Evolutionary conservation across 2,797 vertebrate genomes (phyloP).

Genomic region (Coendou prehensilis): DNA sequence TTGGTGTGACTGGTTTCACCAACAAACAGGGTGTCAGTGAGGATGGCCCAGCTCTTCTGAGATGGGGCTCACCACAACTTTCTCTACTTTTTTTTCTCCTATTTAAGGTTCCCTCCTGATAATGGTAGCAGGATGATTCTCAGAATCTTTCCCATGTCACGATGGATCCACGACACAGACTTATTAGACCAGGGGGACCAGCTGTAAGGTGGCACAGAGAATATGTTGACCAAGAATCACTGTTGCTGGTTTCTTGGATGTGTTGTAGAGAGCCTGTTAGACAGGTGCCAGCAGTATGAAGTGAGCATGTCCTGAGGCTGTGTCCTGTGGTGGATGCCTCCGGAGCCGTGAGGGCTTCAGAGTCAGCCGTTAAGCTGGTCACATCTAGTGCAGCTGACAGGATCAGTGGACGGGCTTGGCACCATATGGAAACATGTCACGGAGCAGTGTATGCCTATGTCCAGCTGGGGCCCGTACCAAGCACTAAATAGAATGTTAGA

Average conservation of each 20-base stretch:
- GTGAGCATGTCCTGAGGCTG: neutral
- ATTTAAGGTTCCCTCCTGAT: neutral
- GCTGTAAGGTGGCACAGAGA: neutral
- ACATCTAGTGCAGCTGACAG: no score
- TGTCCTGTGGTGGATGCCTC: neutral
- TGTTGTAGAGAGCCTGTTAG: neutral
- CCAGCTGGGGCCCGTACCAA: fast-evolving
- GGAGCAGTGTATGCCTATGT: fast-evolving
- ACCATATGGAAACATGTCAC: neutral
- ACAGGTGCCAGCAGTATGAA: neutral
- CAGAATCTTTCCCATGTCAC: neutral
- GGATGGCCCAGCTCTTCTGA: neutral
- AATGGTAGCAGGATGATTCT: neutral
- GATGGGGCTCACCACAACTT: neutral
- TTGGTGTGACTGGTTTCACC: neutral
- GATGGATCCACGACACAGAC: neutral
- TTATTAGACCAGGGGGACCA: neutral
- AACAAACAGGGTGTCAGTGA: neutral
- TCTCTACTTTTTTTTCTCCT: neutral
- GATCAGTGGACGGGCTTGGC: neutral
- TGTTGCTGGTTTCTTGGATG: neutral
- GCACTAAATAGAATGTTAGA: neutral
- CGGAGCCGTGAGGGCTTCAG: neutral
- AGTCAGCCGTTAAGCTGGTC: neutral
- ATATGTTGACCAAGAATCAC: neutral